Conservation (phyloP, 2,888 invertebrate genomes). For the Anoncus sp. region DNA sequence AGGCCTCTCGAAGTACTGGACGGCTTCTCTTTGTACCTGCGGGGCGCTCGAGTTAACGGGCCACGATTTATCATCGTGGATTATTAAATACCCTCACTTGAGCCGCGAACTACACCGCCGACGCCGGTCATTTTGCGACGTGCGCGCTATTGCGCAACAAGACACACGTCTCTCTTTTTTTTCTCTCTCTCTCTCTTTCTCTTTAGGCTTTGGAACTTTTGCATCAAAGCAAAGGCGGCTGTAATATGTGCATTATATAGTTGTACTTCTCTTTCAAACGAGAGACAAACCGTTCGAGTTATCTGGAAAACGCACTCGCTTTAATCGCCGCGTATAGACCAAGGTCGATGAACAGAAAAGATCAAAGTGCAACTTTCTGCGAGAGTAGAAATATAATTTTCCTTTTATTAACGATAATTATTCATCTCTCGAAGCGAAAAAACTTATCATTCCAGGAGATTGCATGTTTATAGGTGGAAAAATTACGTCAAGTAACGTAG, state of each 20-base stretch:
- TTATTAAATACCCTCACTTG: constrained; percentile 72
- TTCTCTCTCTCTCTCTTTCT: constrained; percentile 7
- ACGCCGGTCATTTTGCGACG: constrained; percentile 34
- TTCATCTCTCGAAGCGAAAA: neutral
- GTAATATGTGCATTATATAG: constrained; percentile 30
- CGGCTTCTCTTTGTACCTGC: constrained; percentile 71
- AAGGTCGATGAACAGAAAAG: constrained; percentile 29
- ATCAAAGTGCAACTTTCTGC: neutral
- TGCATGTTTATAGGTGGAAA: neutral
- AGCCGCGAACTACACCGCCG: constrained; percentile 48
- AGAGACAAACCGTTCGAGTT: constrained; percentile 43
- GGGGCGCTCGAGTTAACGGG: constrained; percentile 68
- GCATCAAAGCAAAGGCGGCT: constrained; percentile 3
- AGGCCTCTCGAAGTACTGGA: constrained; percentile 51
- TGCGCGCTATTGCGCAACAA: constrained; percentile 36
- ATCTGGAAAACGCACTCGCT: constrained; percentile 56
- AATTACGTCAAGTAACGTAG: neutral
- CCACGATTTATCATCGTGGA: constrained; percentile 72
- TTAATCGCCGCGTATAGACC: constrained; percentile 22
- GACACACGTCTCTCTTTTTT: neutral
- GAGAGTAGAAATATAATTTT: neutral
- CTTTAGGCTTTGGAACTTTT: neutral
- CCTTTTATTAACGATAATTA: constrained; percentile 18
- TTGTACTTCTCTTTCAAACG: constrained; percentile 25
- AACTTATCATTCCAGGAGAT: neutral